Conservation (phyloP, 2,888 invertebrate genomes). For the Tipula confusa region DNA sequence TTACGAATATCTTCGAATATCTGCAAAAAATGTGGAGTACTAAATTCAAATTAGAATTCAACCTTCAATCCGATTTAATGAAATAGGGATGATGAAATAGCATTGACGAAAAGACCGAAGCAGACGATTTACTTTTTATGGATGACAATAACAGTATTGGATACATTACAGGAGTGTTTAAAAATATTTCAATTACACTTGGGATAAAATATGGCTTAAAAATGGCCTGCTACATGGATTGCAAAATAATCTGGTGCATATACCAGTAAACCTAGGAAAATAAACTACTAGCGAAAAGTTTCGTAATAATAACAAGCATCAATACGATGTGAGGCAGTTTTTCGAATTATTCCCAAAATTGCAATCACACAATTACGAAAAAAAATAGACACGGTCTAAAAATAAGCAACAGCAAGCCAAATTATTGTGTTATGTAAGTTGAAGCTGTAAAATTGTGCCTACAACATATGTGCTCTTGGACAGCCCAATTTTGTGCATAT, state of each 20-base stretch:
- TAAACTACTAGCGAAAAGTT: background rate
- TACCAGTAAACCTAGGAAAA: background rate
- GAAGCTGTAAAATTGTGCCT: too few species aligned
- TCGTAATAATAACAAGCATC: background rate
- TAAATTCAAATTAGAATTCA: too few species aligned
- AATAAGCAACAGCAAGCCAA: too few species aligned
- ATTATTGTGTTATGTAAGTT: too few species aligned
- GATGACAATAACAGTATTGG: background rate
- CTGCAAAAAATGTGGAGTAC: too few species aligned
- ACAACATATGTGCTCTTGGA: too few species aligned
- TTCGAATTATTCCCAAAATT: background rate
- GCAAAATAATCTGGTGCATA: constrained; percentile 4
- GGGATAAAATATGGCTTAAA: constrained; percentile 5
- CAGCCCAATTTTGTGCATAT: too few species aligned
- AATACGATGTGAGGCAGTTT: background rate
- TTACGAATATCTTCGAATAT: background rate
- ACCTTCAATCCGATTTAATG: too few species aligned
- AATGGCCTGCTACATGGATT: constrained; percentile 10
- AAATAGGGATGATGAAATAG: too few species aligned
- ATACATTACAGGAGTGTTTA: background rate
- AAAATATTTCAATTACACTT: constrained; percentile 13
- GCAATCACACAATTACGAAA: background rate
- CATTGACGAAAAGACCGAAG: too few species aligned
- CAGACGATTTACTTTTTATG: too few species aligned
- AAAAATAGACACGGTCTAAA: background rate